Evolutionary conservation across 2,113 vertebrate genomes (phyloP), one percentile per base, ranked within the genome.

Genomic region (Nannobrachium achirus): DNA sequence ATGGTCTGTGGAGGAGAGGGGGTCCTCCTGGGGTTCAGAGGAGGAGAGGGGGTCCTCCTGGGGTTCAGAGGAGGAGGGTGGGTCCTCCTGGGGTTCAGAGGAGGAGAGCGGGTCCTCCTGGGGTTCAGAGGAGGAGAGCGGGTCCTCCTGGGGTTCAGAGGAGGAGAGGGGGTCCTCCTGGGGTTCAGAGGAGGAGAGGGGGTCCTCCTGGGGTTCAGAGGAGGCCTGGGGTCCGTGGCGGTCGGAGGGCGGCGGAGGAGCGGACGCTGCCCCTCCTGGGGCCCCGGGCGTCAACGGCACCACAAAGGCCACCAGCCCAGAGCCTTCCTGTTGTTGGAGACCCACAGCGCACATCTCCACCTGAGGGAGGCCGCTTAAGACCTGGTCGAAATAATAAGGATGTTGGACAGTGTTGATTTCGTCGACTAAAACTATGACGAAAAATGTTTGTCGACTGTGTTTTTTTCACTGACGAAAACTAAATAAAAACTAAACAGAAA

Each of bases 311-410:
- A 97, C 76, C 78, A 99, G 91, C 40, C 94, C 93, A 58, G 82
- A 79, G 45, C 85, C 77, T 53, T 93, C 78, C 71, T 89, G 89
- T 86, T 33, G 89, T 86, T n/a, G n/a, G n/a, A 95, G 92, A 18
- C 73, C 86, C 68, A 95, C 93, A 1, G 93, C 93, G 68, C 95
- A 96, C 52, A 94, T 89, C 70, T 96, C 94, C 48, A 96, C 93
- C 65, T 91, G 83, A 60, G 90, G 88, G 66, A 95, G 84, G 57
- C 66, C 80, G 90, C 94, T 88, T 59, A 95, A 86, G 63, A 92
- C 84, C 98, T 99, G 73, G 7, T 46, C 14, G n/a, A 39, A 11
- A 55, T 45, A 8, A 39, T 10, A 16, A 61, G 25, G 25, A 33
- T 33, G 25, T 33, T 33, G 25, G 25, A 33, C n/a, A n/a, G n/a